Evolutionary conservation across 2,113 vertebrate species (phyloP).

Genomic region (Cinclus mexicanus): DNA sequence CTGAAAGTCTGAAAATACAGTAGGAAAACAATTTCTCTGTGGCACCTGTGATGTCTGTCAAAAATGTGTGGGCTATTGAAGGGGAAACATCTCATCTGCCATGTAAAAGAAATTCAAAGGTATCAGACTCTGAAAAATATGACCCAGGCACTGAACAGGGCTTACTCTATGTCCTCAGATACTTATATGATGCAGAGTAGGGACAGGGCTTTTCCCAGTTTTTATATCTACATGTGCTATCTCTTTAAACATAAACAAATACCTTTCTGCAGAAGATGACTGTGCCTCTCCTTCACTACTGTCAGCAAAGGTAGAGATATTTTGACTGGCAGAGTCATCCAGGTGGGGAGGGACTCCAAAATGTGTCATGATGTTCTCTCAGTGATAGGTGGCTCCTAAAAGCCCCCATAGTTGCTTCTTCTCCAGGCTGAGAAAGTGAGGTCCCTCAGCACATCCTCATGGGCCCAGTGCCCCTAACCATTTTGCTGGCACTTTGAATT

Average conservation of each 20-base stretch:
- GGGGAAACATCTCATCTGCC: not conserved
- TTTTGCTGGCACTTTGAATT: not conserved
- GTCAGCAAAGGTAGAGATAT: not conserved
- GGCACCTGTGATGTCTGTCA: not conserved
- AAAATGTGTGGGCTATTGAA: not conserved
- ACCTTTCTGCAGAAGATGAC: not conserved
- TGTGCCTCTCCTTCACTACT: not conserved
- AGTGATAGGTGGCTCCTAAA: not conserved
- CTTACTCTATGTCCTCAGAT: not conserved
- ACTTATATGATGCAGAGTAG: not conserved
- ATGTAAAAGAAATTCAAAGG: not conserved
- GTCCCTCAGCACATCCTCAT: not conserved
- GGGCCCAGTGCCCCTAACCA: not conserved
- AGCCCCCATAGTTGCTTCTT: rapidly evolving
- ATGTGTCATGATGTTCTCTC: rapidly evolving
- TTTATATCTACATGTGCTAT: not conserved
- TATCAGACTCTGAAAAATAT: not conserved
- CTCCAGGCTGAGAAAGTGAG: not conserved
- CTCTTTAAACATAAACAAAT: not conserved
- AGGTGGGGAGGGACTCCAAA: not conserved
- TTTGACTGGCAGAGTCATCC: not conserved
- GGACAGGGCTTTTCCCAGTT: not conserved
- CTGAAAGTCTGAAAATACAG: not conserved
- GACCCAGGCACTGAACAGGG: not conserved
- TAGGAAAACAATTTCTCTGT: not conserved